Base-by-base conservation (phyloP, 1,140 invertebrate genomes). In the Pseudomyrmex gracilis region DNA sequence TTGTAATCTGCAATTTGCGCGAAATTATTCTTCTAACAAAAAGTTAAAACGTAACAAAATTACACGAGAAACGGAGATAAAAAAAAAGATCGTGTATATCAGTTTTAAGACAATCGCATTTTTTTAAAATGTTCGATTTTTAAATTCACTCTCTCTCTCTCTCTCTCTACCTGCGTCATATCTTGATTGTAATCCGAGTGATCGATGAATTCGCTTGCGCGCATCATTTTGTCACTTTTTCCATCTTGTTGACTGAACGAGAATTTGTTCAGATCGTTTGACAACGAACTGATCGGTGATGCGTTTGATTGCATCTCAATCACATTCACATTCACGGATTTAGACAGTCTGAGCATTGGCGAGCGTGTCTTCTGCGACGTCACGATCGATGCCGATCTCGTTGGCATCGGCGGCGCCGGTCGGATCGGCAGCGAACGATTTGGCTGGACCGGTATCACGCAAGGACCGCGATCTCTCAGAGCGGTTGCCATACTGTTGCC, bases 351-450 rank as follows among this genome's bases (percentile, higher is more conserved):
- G 3, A 83, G 8, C 0, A 85, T 20, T 15, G 86, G 51, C 1
- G 73, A 85, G 7, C 20, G 55, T 4, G 55, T 20, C 10, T 83
- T 86, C 22, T 74, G 78, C n/a, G 83, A 80, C 8, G 45, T 84
- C 22, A 64, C 47, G 53, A 71, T 24, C 45, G 64, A 43, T 8
- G 20, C 34, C 12, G 24, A 76, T 43, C 88, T 80, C 8, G 80
- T 85, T 10, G 89, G 90, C 2, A 73, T 45, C 1, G 87, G 88
- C 1, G 92, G 92, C 15, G 90, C 90, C 12, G 92, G 92, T 5
- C 85, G 85, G 0, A 93, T 87, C 4, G 92, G 92, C 10, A 93
- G 66, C 9, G 90, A 92, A 34, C 90, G 91, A 84, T 93, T 93
- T 24, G 92, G 92, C 58, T 93, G 92, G 9, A 90, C 80, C 2